Base-by-base conservation (phyloP, 2,888 invertebrate genomes). In the Lithosia quadra region DNA sequence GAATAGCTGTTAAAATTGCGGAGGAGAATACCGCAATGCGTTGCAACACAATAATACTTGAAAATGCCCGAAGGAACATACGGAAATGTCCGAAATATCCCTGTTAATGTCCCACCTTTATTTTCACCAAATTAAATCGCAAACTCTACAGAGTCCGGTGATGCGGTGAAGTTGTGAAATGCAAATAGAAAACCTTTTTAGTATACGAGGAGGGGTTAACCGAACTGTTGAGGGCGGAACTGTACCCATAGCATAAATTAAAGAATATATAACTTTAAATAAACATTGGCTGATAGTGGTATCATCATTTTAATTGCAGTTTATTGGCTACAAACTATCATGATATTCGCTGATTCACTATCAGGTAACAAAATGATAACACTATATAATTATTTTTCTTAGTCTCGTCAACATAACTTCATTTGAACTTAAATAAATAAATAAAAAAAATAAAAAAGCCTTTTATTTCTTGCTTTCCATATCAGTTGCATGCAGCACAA, bases 171-270 rank as follows among this genome's bases (percentile, higher is more conserved):
- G 88, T 85, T 87, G 88, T 88, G 86, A 88, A 89, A 91, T 90
- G 91, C 88, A 91, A 91, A 91, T 89, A 87, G 87, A 87, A 88
- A 84, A 87, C 86, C 77, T 80, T 78, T 76, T 76, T 71, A 71
- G 72, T 65, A 75, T 71, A 72, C 77, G 77, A 76, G 56, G 63
- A 69, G 76, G 75, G 79, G 73, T 73, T 75, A 34, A 71, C 61
- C 49, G 43, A 57, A 57, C 53, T 64, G 65, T 33, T 68, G 63
- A 34, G 59, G 55, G 28, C 13, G 34, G 10, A 10, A 36, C 21
- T 11, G 24, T 11, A 53, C 55, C 21, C 22, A 55, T n/a, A 22
- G 55, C 22, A 11, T 55, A 22, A 55, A 55, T 55, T 55, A 55
- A 55, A 55, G 8, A 5, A 55, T 22, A 7, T 55, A 22, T 10